A percentile compares a stretch with the other conserved stretches of the same genome.
Conservation (phyloP, 2,888 invertebrate genomes). For the Cryptophagus acutangulus region DNA sequence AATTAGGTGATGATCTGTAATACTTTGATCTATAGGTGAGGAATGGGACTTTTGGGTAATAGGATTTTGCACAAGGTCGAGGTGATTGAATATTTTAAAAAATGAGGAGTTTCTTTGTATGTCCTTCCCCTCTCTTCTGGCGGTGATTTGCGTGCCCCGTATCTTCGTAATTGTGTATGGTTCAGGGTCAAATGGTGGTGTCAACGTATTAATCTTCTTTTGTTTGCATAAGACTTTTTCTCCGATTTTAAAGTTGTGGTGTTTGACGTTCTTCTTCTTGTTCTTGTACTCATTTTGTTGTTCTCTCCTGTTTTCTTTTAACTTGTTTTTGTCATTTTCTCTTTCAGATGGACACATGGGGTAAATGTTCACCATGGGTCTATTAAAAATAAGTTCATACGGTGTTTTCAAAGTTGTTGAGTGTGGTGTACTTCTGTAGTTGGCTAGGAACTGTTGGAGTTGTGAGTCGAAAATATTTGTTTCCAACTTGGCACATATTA, state of each 20-base stretch:
- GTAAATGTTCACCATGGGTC: conserved; percentile 13
- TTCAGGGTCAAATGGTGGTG: conserved; percentile 8
- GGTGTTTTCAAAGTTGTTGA: conserved; percentile 6
- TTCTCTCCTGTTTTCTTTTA: conserved; percentile 2
- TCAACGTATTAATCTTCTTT: conserved; percentile 6
- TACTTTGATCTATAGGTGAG: no score
- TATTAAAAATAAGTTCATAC: conserved; percentile 10
- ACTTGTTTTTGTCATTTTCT: conserved; percentile 1
- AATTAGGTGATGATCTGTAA: no score
- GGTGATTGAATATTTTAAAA: conserved; percentile 6
- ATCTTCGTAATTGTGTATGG: conserved; percentile 11
- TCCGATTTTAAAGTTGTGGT: conserved; percentile 8
- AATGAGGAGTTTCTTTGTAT: conserved; percentile 7
- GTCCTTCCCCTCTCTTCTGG: conserved; percentile 2
- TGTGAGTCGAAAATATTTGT: not conserved
- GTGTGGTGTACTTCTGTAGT: conserved; percentile 15
- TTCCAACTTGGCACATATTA: not conserved
- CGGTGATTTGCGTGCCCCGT: conserved; percentile 5
- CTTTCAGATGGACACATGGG: no score
- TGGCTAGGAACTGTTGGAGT: conserved; percentile 7
- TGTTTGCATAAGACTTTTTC: conserved; percentile 12
- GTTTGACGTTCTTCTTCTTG: conserved; percentile 3
- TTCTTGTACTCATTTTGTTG: conserved; percentile 1
- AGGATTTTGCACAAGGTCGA: no score
- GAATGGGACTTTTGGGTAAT: no score